Evolutionary conservation across 2,888 invertebrate species (phyloP), one percentile per base, ranked within the genome.

Genomic region (Halictus quadricinctus): DNA sequence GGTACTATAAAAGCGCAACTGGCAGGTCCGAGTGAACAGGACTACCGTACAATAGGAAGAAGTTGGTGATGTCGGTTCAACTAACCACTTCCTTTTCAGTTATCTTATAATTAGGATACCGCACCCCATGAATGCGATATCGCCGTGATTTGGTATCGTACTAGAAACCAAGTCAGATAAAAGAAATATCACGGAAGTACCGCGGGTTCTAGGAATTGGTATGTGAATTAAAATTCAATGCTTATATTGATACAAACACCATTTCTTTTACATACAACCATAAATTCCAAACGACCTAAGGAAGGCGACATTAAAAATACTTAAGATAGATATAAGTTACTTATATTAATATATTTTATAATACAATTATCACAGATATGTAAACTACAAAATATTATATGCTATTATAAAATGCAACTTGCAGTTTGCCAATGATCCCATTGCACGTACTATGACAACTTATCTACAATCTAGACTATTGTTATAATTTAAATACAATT

Each of bases 291-390:
- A 77, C 72, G 72, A 82, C 76, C 82, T 72, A 87, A 79, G 77
- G 82, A 80, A 87, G 85, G 80, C 78, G 77, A 84, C 80, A 79
- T 88, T 81, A 81, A 83, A 89, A 88, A 80, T 80, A 82, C 79
- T 84, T 80, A 54, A 80, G 69, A 80, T 86, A 87, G 80, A 86
- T 92, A 93, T 93, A 93, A 93, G 91, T 93, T 93, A 92, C 91
- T 92, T 92, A 92, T 92, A 90, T 90, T 89, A 79, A 88, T 90
- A 92, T 84, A 89, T 81, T 91, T 91, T 93, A 92, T 92, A 93
- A 92, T 93, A 94, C 92, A 92, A 91, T 93, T 94, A 94, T 94
- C 94, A 94, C 94, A 94, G 94, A 94, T 94, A 94, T 92, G 93
- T 94, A 94, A 94, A 90, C 93, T 94, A 94, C 92, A 94, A 93